Evolutionary conservation across 1,140 invertebrate species (phyloP), one percentile per base, ranked within the genome.

Genomic region (Drosophila elegans): DNA sequence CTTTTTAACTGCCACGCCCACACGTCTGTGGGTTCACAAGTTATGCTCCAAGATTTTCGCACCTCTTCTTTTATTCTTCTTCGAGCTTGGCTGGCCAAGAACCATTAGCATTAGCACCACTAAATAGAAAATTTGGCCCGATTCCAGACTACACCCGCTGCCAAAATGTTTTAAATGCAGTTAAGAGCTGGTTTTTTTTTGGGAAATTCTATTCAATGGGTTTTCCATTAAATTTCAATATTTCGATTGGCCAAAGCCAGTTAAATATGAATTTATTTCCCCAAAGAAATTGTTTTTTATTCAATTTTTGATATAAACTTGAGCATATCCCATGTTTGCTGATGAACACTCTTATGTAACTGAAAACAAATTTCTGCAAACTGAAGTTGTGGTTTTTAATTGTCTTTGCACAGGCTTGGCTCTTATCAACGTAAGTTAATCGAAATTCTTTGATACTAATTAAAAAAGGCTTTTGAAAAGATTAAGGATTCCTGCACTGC

Each of bases 91-190:
- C 46, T 59, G 48, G 82, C 68, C 81, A 84, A 68, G 57, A 81
- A 73, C 82, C 83, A 85, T 85, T 85, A 82, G 82, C 82, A 82
- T 88, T 88, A 82, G 78, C 66, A 77, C 53, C 79, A 63, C 74
- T 66, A 82, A 82, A 76, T 76, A 66, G 74, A 72, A 77, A 72
- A 72, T 76, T 86, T 86, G 83, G 82, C 78, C 12, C 3, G 6
- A 12, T 25, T 82, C 82, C 82, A 86, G 54, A 32, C 16, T 49
- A 42, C 80, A 67, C 79, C 76, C 72, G 46, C 77, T 72, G 80
- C 76, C 80, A 76, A 84, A 51, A 73, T 51, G 52, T 45, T 52
- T 60, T 73, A 69, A 39, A 76, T 71, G 64, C 59, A 62, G 46
- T 68, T 56, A 42, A 46, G 51, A 53, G 38, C 9, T 12, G 25